Conservation (phyloP, 2,888 invertebrate species). For the Blastobasis adustella region DNA sequence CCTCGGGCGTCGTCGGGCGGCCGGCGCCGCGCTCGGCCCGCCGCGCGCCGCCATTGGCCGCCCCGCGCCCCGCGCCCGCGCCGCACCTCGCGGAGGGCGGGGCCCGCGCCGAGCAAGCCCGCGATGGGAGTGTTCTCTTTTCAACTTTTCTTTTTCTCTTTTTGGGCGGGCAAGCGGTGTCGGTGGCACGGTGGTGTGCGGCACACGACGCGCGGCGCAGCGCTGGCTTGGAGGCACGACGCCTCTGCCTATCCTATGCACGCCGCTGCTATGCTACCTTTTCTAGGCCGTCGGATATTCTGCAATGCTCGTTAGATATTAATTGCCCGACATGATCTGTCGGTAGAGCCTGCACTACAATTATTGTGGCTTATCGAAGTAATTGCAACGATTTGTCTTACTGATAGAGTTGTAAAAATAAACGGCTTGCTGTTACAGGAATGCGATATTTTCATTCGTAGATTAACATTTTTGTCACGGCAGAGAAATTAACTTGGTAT, state of each 20-base stretch:
- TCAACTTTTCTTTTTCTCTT: conserved; percentile 71
- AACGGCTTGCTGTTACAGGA: too few species aligned
- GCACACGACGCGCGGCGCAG: conserved; percentile 61
- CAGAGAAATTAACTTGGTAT: too few species aligned
- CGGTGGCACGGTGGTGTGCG: conserved; percentile 55
- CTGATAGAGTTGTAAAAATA: too few species aligned
- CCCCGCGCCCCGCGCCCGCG: conserved; percentile 24
- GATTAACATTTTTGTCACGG: too few species aligned
- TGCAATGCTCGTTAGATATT: conserved; percentile 8
- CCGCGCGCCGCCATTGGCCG: conserved; percentile 22
- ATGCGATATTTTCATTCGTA: too few species aligned
- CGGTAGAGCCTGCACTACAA: not conserved
- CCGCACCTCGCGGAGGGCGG: conserved; percentile 49
- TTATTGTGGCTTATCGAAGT: not conserved
- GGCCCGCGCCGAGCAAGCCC: conserved; percentile 5
- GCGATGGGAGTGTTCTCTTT: conserved; percentile 69
- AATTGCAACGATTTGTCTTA: too few species aligned
- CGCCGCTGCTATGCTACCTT: conserved; percentile 30
- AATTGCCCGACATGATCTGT: conserved; percentile 4
- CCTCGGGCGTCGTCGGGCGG: conserved; percentile 50
- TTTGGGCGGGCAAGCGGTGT: conserved; percentile 53
- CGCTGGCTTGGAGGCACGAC: conserved; percentile 57
- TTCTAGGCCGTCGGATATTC: conserved; percentile 10
- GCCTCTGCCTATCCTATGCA: conserved; percentile 33
- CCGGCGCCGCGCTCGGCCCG: conserved; percentile 21